These are phyloP conservation scores for Thermophis baileyi DNA, from an alignment of 2,113 vertebrate species.

Conservation along the genomic window DNA sequence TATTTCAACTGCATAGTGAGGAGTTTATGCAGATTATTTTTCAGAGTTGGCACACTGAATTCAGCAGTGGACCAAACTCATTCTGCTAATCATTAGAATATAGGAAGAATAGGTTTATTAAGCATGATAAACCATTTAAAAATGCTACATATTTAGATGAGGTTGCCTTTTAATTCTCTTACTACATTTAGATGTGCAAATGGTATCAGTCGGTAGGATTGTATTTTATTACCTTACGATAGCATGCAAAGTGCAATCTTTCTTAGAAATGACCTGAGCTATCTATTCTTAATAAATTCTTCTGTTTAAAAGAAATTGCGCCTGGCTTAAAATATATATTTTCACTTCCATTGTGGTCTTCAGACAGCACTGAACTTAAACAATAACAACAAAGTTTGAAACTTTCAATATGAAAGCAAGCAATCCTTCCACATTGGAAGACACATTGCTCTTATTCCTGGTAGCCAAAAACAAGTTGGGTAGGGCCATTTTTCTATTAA, in stretches of 20 bases:
- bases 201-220: background rate
- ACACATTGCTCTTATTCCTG: background rate
- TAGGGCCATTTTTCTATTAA: background rate
- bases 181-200: background rate
- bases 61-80: conserved; percentile 11
- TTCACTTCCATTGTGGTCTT: background rate
- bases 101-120: background rate
- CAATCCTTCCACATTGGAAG: background rate
- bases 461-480: background rate
- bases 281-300: background rate
- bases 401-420: background rate
- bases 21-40: background rate
- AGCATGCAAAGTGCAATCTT: background rate
- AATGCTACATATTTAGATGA: background rate
- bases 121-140: background rate
- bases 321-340: background rate
- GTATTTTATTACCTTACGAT: background rate
- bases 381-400: background rate
- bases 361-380: background rate
- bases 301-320: background rate
- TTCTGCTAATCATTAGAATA: background rate
- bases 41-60: background rate
- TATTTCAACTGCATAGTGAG: conserved; percentile 32
- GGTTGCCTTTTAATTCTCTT: background rate
- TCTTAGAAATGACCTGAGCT: background rate